Percentiles rank a stretch among this genome's conserved stretches.
Evolutionary conservation across 2,888 invertebrate genomes (phyloP).

Genomic region (Helicoverpa assulta): DNA sequence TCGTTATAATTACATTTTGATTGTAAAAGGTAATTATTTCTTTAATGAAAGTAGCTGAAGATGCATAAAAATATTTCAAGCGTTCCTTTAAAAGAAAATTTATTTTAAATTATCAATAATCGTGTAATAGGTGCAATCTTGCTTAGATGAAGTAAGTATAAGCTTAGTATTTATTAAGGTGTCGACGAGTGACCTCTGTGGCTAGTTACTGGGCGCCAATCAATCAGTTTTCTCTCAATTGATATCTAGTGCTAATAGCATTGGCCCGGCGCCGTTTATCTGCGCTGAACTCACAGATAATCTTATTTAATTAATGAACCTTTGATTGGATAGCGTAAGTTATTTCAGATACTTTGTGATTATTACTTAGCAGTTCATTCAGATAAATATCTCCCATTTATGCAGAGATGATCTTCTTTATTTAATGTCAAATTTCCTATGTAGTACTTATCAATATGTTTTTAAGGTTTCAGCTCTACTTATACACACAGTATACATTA

Average conservation of each 20-base stretch:
- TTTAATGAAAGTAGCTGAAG: constrained; percentile 1
- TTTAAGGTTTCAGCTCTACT: no score
- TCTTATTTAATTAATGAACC: constrained; percentile 45
- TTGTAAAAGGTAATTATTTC: constrained; percentile 33
- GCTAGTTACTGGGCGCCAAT: not conserved
- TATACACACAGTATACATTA: no score
- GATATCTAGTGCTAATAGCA: constrained; percentile 36
- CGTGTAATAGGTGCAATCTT: not conserved
- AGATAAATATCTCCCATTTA: not conserved
- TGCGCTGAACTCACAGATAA: constrained; percentile 35
- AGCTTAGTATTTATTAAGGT: constrained; percentile 2
- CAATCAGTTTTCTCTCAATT: constrained; percentile 27
- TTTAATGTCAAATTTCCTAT: no score
- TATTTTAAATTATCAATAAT: not conserved
- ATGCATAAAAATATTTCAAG: no score
- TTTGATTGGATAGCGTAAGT: constrained; percentile 37
- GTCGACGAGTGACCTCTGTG: constrained; percentile 22
- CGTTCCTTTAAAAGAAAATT: not conserved
- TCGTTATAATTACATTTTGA: constrained; percentile 42
- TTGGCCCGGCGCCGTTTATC: constrained; percentile 55
- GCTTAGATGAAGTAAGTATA: not conserved
- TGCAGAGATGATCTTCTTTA: no score
- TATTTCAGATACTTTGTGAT: not conserved
- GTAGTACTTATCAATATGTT: no score
- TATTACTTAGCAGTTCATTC: constrained; percentile 18